These are phyloP conservation scores for Galago senegalensis DNA, from an alignment of 2,797 vertebrate species.

Conservation along the genomic window DNA sequence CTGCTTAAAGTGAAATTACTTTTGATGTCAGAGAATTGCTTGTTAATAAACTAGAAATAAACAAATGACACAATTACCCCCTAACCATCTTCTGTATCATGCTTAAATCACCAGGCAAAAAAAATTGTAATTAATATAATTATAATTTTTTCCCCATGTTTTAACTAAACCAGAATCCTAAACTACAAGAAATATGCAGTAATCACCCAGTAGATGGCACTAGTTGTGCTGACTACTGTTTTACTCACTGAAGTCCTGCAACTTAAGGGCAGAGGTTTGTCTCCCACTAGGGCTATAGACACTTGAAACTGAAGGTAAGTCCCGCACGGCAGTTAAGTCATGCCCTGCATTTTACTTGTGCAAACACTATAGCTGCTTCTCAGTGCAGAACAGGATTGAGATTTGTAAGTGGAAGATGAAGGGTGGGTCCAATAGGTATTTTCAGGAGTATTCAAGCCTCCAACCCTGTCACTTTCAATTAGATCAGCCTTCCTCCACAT, in stretches of 20 bases:
- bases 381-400: background rate
- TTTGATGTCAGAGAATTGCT: background rate
- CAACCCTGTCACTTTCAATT: background rate
- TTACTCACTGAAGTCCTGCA: background rate
- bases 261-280: background rate
- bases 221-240: background rate
- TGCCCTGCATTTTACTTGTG: background rate
- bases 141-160: background rate
- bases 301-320: background rate
- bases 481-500: background rate
- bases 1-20: background rate
- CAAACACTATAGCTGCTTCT: background rate
- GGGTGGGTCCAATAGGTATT: fast-evolving
- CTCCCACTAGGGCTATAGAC: background rate
- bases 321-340: background rate
- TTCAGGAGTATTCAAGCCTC: background rate
- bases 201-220: constrained; percentile 56
- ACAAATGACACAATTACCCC: background rate
- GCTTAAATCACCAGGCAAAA: background rate
- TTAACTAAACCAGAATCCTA: background rate
- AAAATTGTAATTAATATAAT: too few relatives aligned
- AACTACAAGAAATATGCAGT: background rate
- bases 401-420: background rate
- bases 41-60: background rate
- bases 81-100: background rate